Base-by-base conservation (phyloP, 1,140 invertebrate species). In the Oncopeltus fasciatus region DNA sequence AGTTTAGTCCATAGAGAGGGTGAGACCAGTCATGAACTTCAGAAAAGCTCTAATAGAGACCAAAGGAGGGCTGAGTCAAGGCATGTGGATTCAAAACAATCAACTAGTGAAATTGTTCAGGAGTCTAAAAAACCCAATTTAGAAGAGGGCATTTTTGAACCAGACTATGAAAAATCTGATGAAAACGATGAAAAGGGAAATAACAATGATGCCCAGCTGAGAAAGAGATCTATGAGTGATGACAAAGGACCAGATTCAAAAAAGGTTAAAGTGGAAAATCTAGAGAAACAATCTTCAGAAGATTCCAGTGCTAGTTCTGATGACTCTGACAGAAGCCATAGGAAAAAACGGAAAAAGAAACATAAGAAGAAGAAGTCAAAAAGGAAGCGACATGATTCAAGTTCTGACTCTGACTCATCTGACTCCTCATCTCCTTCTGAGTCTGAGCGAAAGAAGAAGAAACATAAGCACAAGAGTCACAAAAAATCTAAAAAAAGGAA, bases 401-500 rank as follows among this genome's bases (percentile, higher is more conserved):
- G 62, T 61, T 65, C 65, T 18, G 69, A 67, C 21, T 65, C 68
- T 5, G 68, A 68, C 27, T 68, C 67, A 21, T 66, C 67, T 1
- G 64, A 57, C 59, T 66, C 65, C 11, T 64, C 66, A 28, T 56
- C 57, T 8, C 59, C 59, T 43, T 68, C 67, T 1, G 67, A 68
- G 12, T 66, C 66, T 18, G 66, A 65, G 29, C 65, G 60, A 31
- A 65, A 65, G 57, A 68, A 68, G 46, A 67, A 64, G 28, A 65
- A 67, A 47, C 64, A 69, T 3, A 68, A 67, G 49, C 66, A 67
- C 43, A 68, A 67, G 33, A 64, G 63, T 18, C 66, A 67, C 51
- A 68, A 66, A 43, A 65, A 67, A 16, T 57, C 66, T 0, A 68
- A 68, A 49, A 70, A 69, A 57, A 66, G 65, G 33, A 70, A 70